Evolutionary conservation across 2,113 vertebrate genomes (phyloP).

Genomic region (Cyprinus carpio): DNA sequence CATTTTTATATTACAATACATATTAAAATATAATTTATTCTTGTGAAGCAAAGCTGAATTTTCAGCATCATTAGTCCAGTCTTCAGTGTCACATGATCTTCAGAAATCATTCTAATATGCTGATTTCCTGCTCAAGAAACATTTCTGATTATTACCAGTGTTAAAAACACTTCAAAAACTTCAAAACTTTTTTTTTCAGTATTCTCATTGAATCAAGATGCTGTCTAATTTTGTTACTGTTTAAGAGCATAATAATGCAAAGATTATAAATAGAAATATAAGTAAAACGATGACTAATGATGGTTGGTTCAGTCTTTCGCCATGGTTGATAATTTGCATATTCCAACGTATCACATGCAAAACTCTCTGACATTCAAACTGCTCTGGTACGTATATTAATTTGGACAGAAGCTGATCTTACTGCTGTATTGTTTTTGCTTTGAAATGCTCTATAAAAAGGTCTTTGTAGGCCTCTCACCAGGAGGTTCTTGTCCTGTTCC

Average conservation of each 20-base stretch:
- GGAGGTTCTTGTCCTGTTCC: conserved; percentile 84
- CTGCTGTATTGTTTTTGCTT: neutral
- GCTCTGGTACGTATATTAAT: too few species aligned
- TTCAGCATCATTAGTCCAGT: neutral
- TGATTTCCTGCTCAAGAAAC: neutral
- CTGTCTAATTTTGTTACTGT: neutral
- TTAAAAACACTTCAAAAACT: too few species aligned
- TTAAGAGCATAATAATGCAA: neutral
- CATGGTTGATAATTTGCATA: neutral
- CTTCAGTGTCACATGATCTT: neutral
- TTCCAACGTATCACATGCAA: neutral
- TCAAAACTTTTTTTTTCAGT: neutral
- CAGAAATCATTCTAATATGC: neutral
- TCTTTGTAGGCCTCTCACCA: conserved; percentile 73
- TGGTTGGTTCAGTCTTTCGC: neutral
- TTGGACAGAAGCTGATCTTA: neutral
- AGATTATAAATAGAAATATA: neutral
- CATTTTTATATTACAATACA: neutral
- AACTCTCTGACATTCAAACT: neutral
- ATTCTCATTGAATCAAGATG: neutral
- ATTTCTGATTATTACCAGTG: neutral
- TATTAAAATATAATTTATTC: too few species aligned
- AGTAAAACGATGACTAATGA: neutral
- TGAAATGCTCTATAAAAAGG: neutral
- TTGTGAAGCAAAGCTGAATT: neutral